Conservation (phyloP, 2,888 invertebrate genomes). For the Chaetogeoica ovagalla region DNA sequence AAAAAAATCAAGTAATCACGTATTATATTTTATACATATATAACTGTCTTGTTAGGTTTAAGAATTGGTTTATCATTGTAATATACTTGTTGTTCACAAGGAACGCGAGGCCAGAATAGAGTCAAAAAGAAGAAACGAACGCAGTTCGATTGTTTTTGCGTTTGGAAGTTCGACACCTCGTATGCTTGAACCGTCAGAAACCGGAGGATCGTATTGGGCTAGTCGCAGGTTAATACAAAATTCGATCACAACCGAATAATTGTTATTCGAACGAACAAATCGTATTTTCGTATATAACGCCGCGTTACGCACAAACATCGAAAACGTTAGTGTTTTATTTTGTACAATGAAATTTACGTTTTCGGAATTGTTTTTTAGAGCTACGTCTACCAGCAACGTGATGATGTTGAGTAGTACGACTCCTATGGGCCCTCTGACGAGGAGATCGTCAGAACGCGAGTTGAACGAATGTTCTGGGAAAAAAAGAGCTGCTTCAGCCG, state of each 20-base stretch:
- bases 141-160: slow-evolving; percentile 77
- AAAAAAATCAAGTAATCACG: slow-evolving; percentile 69
- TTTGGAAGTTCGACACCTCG: slow-evolving; percentile 91
- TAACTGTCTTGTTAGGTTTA: too few species aligned
- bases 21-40: background rate
- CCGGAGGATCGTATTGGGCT: slow-evolving; percentile 78
- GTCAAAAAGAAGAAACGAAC: slow-evolving; percentile 76
- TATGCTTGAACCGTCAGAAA: slow-evolving; percentile 80
- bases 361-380: slow-evolving; percentile 63
- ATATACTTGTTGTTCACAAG: slow-evolving; percentile 55
- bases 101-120: slow-evolving; percentile 82
- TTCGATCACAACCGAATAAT: background rate
- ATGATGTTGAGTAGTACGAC: slow-evolving; percentile 72
- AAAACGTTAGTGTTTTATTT: slow-evolving; percentile 1
- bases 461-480: slow-evolving; percentile 64
- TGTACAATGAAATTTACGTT: background rate
- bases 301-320: too few species aligned
- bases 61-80: too few species aligned
- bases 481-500: slow-evolving; percentile 76
- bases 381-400: slow-evolving; percentile 88
- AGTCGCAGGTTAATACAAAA: slow-evolving; percentile 68
- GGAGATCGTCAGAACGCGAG: slow-evolving; percentile 83
- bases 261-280: background rate
- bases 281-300: too few species aligned
- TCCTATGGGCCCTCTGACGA: slow-evolving; percentile 66